Base-by-base conservation (phyloP, 1,140 invertebrate species). In the Pomacea maculata region DNA sequence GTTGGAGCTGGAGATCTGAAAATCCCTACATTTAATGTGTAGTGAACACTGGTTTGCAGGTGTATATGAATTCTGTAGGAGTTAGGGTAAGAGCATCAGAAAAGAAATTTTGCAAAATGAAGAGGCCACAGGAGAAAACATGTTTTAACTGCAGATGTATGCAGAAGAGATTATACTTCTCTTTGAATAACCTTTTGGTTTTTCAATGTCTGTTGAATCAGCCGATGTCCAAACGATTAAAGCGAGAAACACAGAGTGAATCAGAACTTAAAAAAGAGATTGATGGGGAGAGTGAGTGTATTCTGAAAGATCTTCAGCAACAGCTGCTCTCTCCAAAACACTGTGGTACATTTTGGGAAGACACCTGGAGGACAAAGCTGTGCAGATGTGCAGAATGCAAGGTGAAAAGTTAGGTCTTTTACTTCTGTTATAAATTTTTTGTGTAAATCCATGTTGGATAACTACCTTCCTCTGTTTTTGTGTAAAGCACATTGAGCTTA, bases 341-440 rank as follows among this genome's bases (percentile, higher is more conserved):
- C 75, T 88, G 89, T 78, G 91, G 91, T 78, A 91, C 92, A 54
- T 96, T 96, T 88, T 96, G 95, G 94, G 89, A 92, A 17, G 93
- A 93, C 74, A 93, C 94, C 45, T 97, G 96, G 94, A 93, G 96
- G 79, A 92, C 93, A 64, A 93, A 94, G 75, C 91, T 97, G 0
- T 97, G 96, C 87, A 93, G 91, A 72, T 93, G 93, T 87, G 75
- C 82, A 34, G 80, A 85, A 10, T 93, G 93, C 85, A 86, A 86
- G 83, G 87, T 88, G 64, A 61, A 57, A n/a, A 15, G 45, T 25
- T 80, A 74, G 61, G 3, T 55, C 25, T 63, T 57, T 65, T 67
- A 55, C 25, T 19, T 15, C 54, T 21, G 70, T 82, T 73, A 3
- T 45, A 15, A 70, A 63, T 65, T 45, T n/a, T 21, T 8, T 68